Conservation (phyloP, 2,888 invertebrate species). For the Hydropsyche betteni region DNA sequence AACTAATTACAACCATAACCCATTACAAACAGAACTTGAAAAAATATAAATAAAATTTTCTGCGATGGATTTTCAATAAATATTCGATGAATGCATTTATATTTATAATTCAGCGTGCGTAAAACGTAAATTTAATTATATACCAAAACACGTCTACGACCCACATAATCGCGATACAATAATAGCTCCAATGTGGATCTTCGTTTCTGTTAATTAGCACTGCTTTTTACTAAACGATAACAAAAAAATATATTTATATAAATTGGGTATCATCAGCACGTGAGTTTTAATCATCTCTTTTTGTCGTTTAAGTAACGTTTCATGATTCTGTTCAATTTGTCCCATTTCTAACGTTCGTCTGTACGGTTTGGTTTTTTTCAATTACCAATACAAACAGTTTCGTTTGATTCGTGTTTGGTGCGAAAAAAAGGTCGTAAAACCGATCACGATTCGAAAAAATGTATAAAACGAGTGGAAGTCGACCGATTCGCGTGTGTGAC, state of each 20-base stretch:
- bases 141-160: slow-evolving; percentile 18
- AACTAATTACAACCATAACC: too few species aligned
- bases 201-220: too few species aligned
- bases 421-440: neutral
- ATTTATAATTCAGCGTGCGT: too few species aligned
- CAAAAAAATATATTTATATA: too few species aligned
- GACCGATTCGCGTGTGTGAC: too few species aligned
- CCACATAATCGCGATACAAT: neutral
- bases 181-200: too few species aligned
- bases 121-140: neutral
- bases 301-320: neutral
- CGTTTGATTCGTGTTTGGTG: slow-evolving; percentile 1
- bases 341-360: neutral
- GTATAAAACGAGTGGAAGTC: too few species aligned
- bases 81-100: too few species aligned
- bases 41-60: too few species aligned
- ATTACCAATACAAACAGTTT: slow-evolving; percentile 8
- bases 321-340: slow-evolving; percentile 13
- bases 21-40: too few species aligned
- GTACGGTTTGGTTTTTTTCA: neutral
- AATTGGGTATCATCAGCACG: neutral
- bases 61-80: too few species aligned
- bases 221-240: too few species aligned
- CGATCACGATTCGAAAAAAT: slow-evolving; percentile 6
- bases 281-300: neutral